Base-by-base conservation (phyloP, 2,113 vertebrate genomes). In the Charina bottae region DNA sequence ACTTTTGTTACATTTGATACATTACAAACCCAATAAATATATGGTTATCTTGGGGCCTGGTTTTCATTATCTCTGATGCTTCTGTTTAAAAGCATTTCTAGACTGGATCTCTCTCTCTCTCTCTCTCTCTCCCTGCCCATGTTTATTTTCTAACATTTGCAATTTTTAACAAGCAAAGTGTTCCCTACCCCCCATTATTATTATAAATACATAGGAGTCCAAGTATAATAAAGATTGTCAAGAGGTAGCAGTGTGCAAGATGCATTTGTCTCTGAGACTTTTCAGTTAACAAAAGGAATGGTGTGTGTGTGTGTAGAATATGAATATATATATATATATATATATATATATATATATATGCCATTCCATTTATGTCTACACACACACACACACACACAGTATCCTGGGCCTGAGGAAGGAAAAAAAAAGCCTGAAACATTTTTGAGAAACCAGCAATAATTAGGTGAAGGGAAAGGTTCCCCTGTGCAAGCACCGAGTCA, bases 1-100 rank as follows among this genome's bases (percentile, higher is more conserved):
- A 97, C 98, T 98, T 98, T 98, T 98, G 97, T 98, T 97, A 97
- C 97, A 96, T 97, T 96, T 96, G 97, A 97, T 97, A 98, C 96
- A 97, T 96, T 97, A 97, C 97, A 97, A 97, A 97, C 97, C 95
- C 96, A 96, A 97, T 98, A 97, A 98, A 97, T 97, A 97, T 95
- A 97, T 96, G 97, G 97, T 98, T 97, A 98, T 98, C 97, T 97
- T 90, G 88, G 94, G 21, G 94, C 94, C 96, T 92, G 2, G 1
- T 97, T 90, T 98, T 96, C 97, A 97, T 98, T 97, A 98, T 97
- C 97, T 97, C 94, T 93, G 92, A 94, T 54, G 93, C 95, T 95
- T 96, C 97, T 97, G 96, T 95, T 96, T 89, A 95, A 95, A 95
- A 96, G 95, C 94, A 94, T 95, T 95, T 95, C 95, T 96, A 95